phyloP scores from a whole-genome alignment of 1,140 invertebrate genomes.

The Copidosoma floridanum region DNA sequence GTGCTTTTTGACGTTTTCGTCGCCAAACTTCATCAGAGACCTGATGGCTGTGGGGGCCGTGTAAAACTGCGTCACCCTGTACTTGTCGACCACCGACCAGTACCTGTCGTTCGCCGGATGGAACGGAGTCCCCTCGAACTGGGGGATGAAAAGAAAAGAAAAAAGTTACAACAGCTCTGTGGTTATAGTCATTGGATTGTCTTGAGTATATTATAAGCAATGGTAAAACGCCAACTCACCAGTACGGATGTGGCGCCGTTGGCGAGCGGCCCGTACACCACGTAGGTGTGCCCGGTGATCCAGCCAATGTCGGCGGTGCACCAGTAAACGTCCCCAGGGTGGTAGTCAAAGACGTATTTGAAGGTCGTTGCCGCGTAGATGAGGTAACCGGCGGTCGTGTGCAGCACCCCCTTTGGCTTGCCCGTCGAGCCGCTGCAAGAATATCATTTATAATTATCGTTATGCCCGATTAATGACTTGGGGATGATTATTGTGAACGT shows the following conservation, averaged over 20 bases:
- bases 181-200: constrained; percentile 8
- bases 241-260: constrained; percentile 92
- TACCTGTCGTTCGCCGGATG: constrained; percentile 85
- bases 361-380: constrained; percentile 87
- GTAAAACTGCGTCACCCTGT: constrained; percentile 95
- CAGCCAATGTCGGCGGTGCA: constrained; percentile 99
- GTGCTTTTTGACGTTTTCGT: constrained; percentile 71
- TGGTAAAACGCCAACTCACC: constrained; percentile 53
- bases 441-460: too few relatives aligned
- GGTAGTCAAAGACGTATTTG: constrained; percentile 94
- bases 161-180: too few relatives aligned
- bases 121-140: constrained; percentile 97
- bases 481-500: background rate
- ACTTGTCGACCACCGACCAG: constrained; percentile 92
- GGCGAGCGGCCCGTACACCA: constrained; percentile 90
- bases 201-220: background rate
- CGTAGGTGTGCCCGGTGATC: constrained; percentile 97
- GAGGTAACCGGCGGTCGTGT: constrained; percentile 92
- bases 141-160: constrained; percentile 32
- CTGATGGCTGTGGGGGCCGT: constrained; percentile 97
- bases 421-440: constrained; percentile 86
- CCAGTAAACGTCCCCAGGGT: constrained; percentile 89
- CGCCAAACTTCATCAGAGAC: constrained; percentile 91
- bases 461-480: too few relatives aligned
- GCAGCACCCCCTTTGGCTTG: constrained; percentile 95